Evolutionary conservation across 2,888 invertebrate species (phyloP).

Genomic region (Hipparchia semele): DNA sequence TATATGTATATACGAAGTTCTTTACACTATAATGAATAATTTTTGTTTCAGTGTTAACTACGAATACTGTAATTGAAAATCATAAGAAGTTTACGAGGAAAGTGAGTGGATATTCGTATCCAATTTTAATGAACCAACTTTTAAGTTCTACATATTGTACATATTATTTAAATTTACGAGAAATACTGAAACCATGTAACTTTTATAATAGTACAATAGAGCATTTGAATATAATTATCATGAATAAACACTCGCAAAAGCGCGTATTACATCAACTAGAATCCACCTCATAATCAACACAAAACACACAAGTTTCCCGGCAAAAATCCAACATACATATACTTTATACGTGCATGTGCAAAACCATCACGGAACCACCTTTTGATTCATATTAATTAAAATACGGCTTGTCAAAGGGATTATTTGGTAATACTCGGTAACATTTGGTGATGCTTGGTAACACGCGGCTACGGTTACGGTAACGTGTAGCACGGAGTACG

Average conservation of each 20-base stretch:
- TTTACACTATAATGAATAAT: too few species aligned
- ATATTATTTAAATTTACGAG: not conserved
- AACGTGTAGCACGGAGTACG: slow-evolving; percentile 46
- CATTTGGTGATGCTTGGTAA: slow-evolving; percentile 19
- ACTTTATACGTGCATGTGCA: slow-evolving; percentile 44
- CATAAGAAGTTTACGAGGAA: too few species aligned
- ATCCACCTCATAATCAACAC: slow-evolving; percentile 31
- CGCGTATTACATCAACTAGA: slow-evolving; percentile 15
- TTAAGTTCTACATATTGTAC: not conserved
- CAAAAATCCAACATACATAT: slow-evolving; percentile 45
- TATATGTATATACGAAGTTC: too few species aligned
- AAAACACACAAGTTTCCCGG: slow-evolving; percentile 39
- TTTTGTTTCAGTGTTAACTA: too few species aligned
- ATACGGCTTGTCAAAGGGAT: slow-evolving; percentile 49
- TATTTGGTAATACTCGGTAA: slow-evolving; percentile 44
- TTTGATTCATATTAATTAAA: slow-evolving; percentile 65
- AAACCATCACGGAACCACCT: slow-evolving; percentile 41
- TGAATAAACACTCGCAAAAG: not conserved
- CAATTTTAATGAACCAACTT: not conserved
- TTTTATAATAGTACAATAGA: not conserved
- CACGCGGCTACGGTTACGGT: slow-evolving; percentile 31
- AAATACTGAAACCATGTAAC: not conserved
- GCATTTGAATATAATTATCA: not conserved
- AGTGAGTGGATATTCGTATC: slow-evolving; percentile 1
- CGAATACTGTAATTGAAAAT: too few species aligned